Base-by-base conservation (phyloP, 2,113 vertebrate genomes). In the Dromiciops gliroides region DNA sequence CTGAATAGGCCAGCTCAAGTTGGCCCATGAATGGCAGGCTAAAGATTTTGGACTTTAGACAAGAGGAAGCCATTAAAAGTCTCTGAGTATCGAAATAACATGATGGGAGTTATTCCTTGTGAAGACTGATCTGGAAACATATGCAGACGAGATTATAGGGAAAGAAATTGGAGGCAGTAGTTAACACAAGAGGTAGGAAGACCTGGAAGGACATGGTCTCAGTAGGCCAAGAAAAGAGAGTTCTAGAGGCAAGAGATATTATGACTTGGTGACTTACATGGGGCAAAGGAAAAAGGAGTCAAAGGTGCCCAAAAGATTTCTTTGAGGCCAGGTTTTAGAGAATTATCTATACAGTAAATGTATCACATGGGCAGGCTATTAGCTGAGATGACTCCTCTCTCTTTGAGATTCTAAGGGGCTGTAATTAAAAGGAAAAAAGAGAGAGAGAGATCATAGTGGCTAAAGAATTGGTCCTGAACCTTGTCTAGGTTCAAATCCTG, bases 401-500 rank as follows among this genome's bases (percentile, higher is more conserved):
- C 11, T 37, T 67, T 67, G 31, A 67, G 12, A 67, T 67, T 67
- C 12, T 67, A 67, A 67, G 31, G 11, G 14, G 31, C 56, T 67
- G 31, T 19, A 91, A 91, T 91, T 91, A 50, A 37, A 44, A 51
- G 12, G n/a, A 7, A 24, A 52, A 44, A 52, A 60, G 14, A 60
- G 28, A 51, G 14, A 91, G 56, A 91, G 89, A 89, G 51, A 49
- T 93, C 83, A 75, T 4, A 89, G 50, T 51, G 89, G 28, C 22
- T 94, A 89, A 93, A 2, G 53, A 90, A 31, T 44, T 6, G 2
- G 89, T 90, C 44, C 51, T 94, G n/a, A 48, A 89, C 24, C 14
- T 31, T 90, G 12, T 14, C 28, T 67, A 9, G 31, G 3, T 94
- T 91, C 52, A 28, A 94, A 90, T 94, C 25, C 92, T 95, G 93